Evolutionary conservation across 2,113 vertebrate species (phyloP).

Genomic region (Ameiurus melas): DNA sequence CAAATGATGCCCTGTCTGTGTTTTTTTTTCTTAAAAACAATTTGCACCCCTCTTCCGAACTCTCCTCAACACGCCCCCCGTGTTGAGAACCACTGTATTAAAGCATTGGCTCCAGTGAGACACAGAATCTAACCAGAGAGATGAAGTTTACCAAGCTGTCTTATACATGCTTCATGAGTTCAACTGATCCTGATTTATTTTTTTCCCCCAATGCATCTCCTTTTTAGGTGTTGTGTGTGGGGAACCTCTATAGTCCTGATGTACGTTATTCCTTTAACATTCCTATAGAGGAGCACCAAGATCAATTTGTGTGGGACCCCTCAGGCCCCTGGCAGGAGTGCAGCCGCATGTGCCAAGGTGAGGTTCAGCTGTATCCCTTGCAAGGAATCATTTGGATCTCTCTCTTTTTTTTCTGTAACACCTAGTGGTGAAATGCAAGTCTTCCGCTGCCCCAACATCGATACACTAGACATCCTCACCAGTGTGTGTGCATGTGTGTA

Average conservation of each 20-base stretch:
- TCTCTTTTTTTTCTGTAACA: not conserved
- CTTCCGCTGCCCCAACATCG: not conserved
- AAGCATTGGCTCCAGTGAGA: not conserved
- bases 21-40: too few species aligned
- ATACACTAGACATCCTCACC: conserved; percentile 43
- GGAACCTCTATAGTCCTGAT: conserved; percentile 92
- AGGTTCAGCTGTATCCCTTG: conserved; percentile 33
- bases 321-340: conserved; percentile 91
- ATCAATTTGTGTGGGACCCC: conserved; percentile 86
- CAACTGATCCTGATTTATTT: not conserved
- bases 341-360: conserved; percentile 90
- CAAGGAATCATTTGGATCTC: not conserved
- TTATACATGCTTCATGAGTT: not conserved
- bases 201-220: not conserved
- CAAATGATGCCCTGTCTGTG: too few species aligned
- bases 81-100: too few species aligned
- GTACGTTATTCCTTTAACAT: conserved; percentile 91
- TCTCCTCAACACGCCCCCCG: too few species aligned
- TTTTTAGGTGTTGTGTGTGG: conserved; percentile 90
- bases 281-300: conserved; percentile 81
- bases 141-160: not conserved
- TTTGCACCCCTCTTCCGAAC: too few species aligned
- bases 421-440: not conserved
- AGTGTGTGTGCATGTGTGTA: conserved; percentile 29
- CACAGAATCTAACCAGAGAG: not conserved